Evolutionary conservation across 2,888 invertebrate genomes (phyloP).

Genomic region (Yponomeuta malinellus): DNA sequence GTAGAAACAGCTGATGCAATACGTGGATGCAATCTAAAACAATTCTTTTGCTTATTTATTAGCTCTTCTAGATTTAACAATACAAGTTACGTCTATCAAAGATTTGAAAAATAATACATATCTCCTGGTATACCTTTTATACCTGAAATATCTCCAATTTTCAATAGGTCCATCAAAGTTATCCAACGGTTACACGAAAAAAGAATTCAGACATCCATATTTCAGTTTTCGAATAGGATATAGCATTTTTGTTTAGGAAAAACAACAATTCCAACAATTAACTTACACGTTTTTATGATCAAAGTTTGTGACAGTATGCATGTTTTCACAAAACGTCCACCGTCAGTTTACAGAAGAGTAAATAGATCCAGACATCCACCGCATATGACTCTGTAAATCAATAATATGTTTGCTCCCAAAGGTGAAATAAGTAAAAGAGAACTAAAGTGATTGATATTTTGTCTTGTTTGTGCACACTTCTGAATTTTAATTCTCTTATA

Average conservation of each 20-base stretch:
- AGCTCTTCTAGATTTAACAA: too few species aligned
- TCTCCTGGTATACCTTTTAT: slow-evolving; percentile 21
- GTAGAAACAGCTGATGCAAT: slow-evolving; percentile 22
- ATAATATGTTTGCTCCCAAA: too few species aligned
- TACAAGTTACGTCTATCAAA: too few species aligned
- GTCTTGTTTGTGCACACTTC: too few species aligned
- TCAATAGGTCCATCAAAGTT: background rate
- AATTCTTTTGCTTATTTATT: slow-evolving; percentile 9
- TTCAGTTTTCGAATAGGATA: background rate
- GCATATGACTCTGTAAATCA: background rate
- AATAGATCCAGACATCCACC: background rate
- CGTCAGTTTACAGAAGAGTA: background rate
- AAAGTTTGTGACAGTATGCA: slow-evolving; percentile 13
- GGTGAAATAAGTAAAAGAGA: too few species aligned
- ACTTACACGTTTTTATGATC: slow-evolving; percentile 13
- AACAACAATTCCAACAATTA: slow-evolving; percentile 11
- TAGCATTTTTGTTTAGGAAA: background rate
- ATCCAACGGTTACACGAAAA: background rate
- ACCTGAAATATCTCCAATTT: slow-evolving; percentile 12
- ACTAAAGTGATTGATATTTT: too few species aligned
- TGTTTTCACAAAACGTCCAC: slow-evolving; percentile 6
- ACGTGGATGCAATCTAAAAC: too few species aligned
- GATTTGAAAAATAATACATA: slow-evolving; percentile 13
- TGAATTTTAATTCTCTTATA: too few species aligned
- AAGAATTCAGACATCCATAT: background rate